Conservation (phyloP, 2,888 invertebrate species). For the Caenorhabditis macrosperma region DNA sequence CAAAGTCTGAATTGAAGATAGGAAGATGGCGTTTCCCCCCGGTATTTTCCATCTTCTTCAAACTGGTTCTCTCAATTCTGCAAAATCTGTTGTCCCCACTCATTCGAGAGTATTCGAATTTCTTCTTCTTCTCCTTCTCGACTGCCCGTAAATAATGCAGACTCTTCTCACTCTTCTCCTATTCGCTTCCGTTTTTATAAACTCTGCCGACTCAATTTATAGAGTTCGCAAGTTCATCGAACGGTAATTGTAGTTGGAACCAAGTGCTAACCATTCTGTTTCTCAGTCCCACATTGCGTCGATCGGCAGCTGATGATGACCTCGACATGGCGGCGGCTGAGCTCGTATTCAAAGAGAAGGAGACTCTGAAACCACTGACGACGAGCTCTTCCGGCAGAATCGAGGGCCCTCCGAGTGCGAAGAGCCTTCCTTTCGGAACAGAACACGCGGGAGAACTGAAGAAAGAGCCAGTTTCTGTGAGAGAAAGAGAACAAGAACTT, state of each 20-base stretch:
- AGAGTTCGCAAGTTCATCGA: conserved; percentile 26
- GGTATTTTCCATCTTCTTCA: conserved; percentile 17
- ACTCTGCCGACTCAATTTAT: conserved; percentile 6
- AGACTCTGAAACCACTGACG: conserved; percentile 23
- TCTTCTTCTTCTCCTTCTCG: too few relatives aligned
- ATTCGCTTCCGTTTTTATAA: neutral
- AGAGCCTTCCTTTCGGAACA: conserved; percentile 44
- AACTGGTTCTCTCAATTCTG: conserved; percentile 47
- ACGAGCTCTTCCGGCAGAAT: neutral
- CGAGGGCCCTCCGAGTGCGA: conserved; percentile 32
- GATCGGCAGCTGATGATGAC: conserved; percentile 46
- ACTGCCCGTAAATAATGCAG: conserved; percentile 13
- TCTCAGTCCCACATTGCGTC: conserved; percentile 21
- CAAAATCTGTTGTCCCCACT: conserved; percentile 20
- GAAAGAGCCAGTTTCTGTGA: conserved; percentile 1
- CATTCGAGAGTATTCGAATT: conserved; percentile 13
- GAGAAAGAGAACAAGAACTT: too few relatives aligned
- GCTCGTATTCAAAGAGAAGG: conserved; percentile 51
- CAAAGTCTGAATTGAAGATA: conserved; percentile 41
- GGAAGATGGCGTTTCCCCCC: conserved; percentile 30
- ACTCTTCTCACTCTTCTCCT: conserved; percentile 2
- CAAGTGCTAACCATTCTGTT: neutral
- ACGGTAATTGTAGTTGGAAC: neutral
- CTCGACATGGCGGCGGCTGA: conserved; percentile 57
- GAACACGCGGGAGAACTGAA: conserved; percentile 31